Evolutionary conservation across 2,797 vertebrate species (phyloP).

Genomic region (Coregonus sp.): DNA sequence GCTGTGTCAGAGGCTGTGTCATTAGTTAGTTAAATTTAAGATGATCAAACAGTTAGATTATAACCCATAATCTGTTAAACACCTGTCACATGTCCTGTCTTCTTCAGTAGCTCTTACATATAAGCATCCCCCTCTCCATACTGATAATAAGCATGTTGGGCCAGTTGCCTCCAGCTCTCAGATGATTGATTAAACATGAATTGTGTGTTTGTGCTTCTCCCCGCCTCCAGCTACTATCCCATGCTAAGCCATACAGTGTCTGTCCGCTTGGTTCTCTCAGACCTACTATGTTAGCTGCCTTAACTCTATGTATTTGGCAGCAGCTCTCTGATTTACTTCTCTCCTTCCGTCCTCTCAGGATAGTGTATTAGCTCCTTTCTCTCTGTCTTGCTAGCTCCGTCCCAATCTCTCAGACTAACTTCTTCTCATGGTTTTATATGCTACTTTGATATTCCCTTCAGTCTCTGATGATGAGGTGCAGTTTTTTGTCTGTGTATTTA

Average conservation of each 20-base stretch:
- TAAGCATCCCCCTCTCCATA: background rate
- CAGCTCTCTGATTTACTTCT: constrained; percentile 4
- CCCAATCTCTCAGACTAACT: constrained; percentile 17
- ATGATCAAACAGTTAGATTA: background rate
- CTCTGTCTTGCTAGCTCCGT: background rate
- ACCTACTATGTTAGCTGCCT: background rate
- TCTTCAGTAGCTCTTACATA: background rate
- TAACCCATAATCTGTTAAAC: background rate
- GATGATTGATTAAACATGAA: constrained; percentile 5
- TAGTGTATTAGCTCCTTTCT: constrained; percentile 34
- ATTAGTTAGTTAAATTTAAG: background rate
- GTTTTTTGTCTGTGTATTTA: background rate
- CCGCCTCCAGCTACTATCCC: background rate
- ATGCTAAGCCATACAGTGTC: background rate
- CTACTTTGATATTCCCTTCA: background rate
- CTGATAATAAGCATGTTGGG: background rate
- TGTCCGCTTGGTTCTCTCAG: background rate
- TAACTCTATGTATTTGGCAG: no score
- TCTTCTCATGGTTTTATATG: background rate
- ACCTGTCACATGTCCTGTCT: background rate
- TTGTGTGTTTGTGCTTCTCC: background rate
- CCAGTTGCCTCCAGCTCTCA: background rate
- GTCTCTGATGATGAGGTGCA: background rate
- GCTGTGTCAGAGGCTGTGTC: background rate
- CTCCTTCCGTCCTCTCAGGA: constrained; percentile 36